Conservation (phyloP, 2,888 invertebrate species). For the Heterodera filipjevi region DNA sequence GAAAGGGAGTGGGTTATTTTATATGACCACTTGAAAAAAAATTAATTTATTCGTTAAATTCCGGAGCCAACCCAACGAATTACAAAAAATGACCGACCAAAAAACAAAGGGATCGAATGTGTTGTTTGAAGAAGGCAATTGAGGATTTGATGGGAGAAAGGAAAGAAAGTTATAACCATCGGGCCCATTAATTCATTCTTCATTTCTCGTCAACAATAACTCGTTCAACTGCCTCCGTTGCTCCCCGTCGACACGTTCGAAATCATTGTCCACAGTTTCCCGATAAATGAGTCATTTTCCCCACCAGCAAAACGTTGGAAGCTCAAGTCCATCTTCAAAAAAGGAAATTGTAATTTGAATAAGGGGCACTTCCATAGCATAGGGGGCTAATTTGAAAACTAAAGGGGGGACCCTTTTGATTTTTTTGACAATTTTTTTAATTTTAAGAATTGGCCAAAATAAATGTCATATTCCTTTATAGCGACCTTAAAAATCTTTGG, state of each 20-base stretch:
- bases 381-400: no score
- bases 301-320: neutral
- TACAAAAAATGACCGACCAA: neutral
- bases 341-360: neutral
- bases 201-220: neutral
- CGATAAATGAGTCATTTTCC: conserved; percentile 32
- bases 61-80: neutral
- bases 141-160: neutral
- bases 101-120: neutral
- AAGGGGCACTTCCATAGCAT: no score
- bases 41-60: neutral
- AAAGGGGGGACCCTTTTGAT: no score
- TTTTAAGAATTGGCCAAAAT: no score
- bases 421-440: no score
- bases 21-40: neutral
- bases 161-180: neutral
- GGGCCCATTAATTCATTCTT: neutral
- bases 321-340: conserved; percentile 34
- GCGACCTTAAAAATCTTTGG: no score
- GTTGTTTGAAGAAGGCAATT: neutral
- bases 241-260: conserved; percentile 15
- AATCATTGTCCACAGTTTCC: conserved; percentile 34
- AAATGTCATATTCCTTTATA: no score
- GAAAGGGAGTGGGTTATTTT: neutral
- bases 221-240: neutral